Percentiles rank a stretch among this genome's conserved stretches.
phyloP scores from a whole-genome alignment of 2,888 invertebrate species.

The Dolichopus griseipennis region DNA sequence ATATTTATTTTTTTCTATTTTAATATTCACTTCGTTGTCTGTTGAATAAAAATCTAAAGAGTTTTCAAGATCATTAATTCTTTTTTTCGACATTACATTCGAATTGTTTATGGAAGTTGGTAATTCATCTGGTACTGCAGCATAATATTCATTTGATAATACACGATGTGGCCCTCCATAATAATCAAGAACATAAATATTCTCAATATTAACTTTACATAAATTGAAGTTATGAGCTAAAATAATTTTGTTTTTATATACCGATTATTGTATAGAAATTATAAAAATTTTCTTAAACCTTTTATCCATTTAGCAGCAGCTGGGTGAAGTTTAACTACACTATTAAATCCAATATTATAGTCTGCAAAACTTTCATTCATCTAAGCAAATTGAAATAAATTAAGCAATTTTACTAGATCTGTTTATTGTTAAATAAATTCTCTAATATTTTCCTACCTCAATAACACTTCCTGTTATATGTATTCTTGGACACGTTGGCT shows the following conservation, averaged over 20 bases:
- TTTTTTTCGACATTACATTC: neutral
- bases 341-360: slow-evolving; percentile 28
- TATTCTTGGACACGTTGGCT: slow-evolving; percentile 34
- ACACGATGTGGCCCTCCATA: slow-evolving; percentile 63
- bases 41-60: neutral
- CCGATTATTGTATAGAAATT: neutral
- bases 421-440: no score
- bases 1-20: neutral
- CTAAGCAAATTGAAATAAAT: slow-evolving; percentile 27
- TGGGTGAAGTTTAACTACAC: slow-evolving; percentile 37
- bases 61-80: neutral
- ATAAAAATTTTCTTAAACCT: slow-evolving; percentile 22
- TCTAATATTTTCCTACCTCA: slow-evolving; percentile 12
- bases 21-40: neutral
- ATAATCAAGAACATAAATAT: slow-evolving; percentile 68
- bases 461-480: slow-evolving; percentile 18
- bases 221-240: slow-evolving; percentile 73
- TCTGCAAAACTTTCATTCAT: slow-evolving; percentile 25
- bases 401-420: neutral
- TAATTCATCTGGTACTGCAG: slow-evolving; percentile 21
- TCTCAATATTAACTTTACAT: slow-evolving; percentile 62
- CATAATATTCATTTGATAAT: slow-evolving; percentile 28
- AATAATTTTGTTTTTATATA: slow-evolving; percentile 31
- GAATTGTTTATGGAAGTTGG: neutral
- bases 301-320: slow-evolving; percentile 34